Percentiles rank a stretch among this genome's conserved stretches.
phyloP scores from a whole-genome alignment of 1,140 invertebrate genomes.

The Aphelenchoides fujianensis region DNA sequence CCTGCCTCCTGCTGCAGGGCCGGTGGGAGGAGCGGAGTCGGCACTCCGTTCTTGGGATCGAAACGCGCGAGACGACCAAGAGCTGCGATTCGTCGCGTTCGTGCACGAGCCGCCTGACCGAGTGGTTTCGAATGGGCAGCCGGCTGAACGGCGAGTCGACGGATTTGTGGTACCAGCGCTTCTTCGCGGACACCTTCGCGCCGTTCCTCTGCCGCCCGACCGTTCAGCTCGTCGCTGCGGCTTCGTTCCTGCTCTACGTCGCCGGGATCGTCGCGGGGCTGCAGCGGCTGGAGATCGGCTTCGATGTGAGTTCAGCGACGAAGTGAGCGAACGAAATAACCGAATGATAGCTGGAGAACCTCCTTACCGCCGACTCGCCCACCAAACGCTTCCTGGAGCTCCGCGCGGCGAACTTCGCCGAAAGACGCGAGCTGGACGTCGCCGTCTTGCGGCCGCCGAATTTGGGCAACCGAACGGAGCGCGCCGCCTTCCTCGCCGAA shows the following conservation, averaged over 20 bases:
- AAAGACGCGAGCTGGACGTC: conserved; percentile 47
- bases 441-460: conserved; percentile 51
- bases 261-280: conserved; percentile 33
- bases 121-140: conserved; percentile 1
- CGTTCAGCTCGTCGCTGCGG: conserved; percentile 37
- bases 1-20: conserved; percentile 47
- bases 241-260: conserved; percentile 41
- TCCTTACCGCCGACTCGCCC: conserved; percentile 41
- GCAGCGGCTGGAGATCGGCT: conserved; percentile 44
- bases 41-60: conserved; percentile 34
- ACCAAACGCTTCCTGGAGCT: conserved; percentile 41
- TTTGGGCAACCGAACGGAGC: conserved; percentile 33
- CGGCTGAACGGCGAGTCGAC: background rate
- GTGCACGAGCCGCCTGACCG: background rate
- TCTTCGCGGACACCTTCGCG: conserved; percentile 50
- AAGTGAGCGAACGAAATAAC: background rate
- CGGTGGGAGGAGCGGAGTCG: conserved; percentile 41
- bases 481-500: conserved; percentile 35
- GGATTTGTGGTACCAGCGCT: conserved; percentile 51
- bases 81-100: conserved; percentile 5
- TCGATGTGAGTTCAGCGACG: conserved; percentile 55
- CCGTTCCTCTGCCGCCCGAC: conserved; percentile 38
- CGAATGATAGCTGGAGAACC: conserved; percentile 43
- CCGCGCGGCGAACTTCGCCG: conserved; percentile 31
- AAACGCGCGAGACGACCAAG: conserved; percentile 4